Evolutionary conservation across 2,113 vertebrate genomes (phyloP).

Genomic region (Callipepla squamata): DNA sequence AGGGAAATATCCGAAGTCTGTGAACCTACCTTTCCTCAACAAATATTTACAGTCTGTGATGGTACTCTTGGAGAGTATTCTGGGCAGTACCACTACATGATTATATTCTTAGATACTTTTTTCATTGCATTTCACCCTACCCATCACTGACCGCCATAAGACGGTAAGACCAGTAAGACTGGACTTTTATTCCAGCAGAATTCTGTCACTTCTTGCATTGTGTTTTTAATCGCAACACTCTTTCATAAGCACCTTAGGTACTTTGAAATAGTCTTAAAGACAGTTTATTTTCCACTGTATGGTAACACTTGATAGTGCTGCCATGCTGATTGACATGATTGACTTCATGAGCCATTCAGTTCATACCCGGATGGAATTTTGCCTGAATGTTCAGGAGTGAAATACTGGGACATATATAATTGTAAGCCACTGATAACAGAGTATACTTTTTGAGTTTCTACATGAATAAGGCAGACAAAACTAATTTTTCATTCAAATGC

Average conservation of each 20-base stretch:
- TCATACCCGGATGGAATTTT: neutral
- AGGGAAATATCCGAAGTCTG: neutral
- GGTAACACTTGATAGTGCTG: neutral
- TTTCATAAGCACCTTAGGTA: neutral
- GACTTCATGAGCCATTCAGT: neutral
- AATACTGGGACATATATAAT: neutral
- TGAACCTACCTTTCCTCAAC: neutral
- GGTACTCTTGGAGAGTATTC: neutral
- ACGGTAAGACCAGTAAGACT: neutral
- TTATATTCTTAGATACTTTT: neutral
- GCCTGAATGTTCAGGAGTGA: neutral
- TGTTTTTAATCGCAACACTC: neutral
- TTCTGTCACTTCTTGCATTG: neutral
- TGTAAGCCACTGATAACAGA: neutral
- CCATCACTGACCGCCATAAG: neutral
- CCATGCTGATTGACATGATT: neutral
- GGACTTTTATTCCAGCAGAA: neutral
- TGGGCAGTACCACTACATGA: fast-evolving
- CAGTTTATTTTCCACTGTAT: neutral
- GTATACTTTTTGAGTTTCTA: neutral
- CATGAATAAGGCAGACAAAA: neutral
- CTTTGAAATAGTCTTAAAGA: neutral
- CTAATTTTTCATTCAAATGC: neutral
- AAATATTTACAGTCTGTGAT: neutral
- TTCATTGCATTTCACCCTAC: neutral